These are phyloP conservation scores for Andrena dorsata DNA, from an alignment of 2,888 invertebrate genomes.

Conservation along the genomic window DNA sequence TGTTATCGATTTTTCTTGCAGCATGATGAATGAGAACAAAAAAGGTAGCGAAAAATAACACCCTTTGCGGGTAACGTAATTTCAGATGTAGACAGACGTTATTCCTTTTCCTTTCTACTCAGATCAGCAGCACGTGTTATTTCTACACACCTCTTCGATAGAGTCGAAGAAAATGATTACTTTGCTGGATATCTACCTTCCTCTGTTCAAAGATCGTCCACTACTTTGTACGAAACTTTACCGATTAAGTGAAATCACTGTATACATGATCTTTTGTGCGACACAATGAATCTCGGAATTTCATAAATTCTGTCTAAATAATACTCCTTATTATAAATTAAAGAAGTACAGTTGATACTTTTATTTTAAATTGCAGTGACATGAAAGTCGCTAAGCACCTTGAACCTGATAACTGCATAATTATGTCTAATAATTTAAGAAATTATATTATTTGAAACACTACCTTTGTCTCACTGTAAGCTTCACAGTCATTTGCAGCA, in stretches of 20 bases:
- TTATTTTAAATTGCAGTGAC: too few relatives aligned
- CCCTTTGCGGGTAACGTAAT: conserved; percentile 26
- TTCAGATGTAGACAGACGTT: conserved; percentile 37
- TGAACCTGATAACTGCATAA: too few relatives aligned
- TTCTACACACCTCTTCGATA: conserved; percentile 5
- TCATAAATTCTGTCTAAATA: background rate
- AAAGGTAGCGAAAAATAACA: conserved; percentile 35
- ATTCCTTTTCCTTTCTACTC: conserved; percentile 18
- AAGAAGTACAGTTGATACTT: background rate
- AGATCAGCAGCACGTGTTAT: conserved; percentile 21
- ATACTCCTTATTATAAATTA: background rate
- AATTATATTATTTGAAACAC: background rate
- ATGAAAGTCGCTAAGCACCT: too few relatives aligned
- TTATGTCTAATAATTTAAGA: too few relatives aligned
- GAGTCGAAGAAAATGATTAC: conserved; percentile 35
- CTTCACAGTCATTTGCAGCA: background rate
- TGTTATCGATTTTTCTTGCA: conserved; percentile 18
- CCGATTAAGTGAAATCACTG: background rate
- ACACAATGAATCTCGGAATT: background rate
- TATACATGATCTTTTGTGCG: background rate
- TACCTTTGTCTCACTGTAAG: background rate
- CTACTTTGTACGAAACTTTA: background rate
- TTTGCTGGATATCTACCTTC: conserved; percentile 20
- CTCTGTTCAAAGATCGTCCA: background rate
- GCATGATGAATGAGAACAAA: conserved; percentile 24